Evolutionary conservation across 1,140 invertebrate genomes (phyloP), one percentile per base, ranked within the genome.

Genomic region (Alviniconcha marisindica): DNA sequence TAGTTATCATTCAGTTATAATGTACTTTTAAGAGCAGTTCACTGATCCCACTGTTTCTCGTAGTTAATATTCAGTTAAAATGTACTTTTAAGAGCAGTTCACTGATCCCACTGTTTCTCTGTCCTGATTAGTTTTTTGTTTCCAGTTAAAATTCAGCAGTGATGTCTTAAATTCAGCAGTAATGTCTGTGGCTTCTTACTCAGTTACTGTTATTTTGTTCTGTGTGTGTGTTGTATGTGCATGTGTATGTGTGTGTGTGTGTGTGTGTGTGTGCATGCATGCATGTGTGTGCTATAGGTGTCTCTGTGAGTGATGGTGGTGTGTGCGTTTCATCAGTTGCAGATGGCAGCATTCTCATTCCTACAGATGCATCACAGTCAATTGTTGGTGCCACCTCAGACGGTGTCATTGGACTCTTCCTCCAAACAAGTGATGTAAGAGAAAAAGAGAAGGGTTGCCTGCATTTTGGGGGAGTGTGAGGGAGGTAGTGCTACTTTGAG

Each of bases 341-440:
- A 40, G 60, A 48, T 63, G 44, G 76, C 36, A 56, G 79, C n/a
- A 63, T 84, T 21, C 40, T 86, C 44, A 60, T 81, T 14, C 79
- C 77, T 10, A 71, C 74, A 1, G 81, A 87, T 54, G 81, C 83
- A 2, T 44, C 77, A 7, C 69, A 77, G 36, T 69, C 77, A 14
- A 51, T 84, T 69, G 81, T 84, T 7, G 78, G 69, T 28, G 71
- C 83, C 18, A 82, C 81, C 31, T 79, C 77, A 21, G 84, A 87
- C 21, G 73, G 85, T n/a, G 87, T 87, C 21, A 84, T 88, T 44
- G 80, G 87, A n/a, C 83, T 88, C 33, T 77, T 88, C 15, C 79
- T 88, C 33, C 87, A 88, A 40, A 85, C 83, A 12, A 83, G 74
- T 71, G 86, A 84, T 77, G 86, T 87, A 81, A 85, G 83, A 44